Conservation (phyloP, 2,888 invertebrate genomes). For the Orthosia incerta region DNA sequence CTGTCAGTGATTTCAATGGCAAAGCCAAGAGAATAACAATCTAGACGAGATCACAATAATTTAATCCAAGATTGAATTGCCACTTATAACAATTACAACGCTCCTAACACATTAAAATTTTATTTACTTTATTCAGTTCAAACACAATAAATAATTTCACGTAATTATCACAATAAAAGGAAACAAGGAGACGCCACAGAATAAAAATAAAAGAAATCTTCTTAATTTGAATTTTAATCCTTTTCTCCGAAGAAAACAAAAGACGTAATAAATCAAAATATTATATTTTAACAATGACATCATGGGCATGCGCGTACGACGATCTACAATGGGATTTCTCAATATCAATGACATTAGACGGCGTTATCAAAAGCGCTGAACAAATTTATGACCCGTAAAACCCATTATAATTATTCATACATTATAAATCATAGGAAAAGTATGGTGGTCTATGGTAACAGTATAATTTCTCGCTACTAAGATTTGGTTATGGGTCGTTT, state of each 20-base stretch:
- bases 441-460: slow-evolving; percentile 63
- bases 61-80: slow-evolving; percentile 14
- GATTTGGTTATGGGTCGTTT: slow-evolving; percentile 80
- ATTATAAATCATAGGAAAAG: slow-evolving; percentile 66
- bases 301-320: slow-evolving; percentile 75
- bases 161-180: slow-evolving; percentile 59
- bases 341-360: slow-evolving; percentile 75
- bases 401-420: slow-evolving; percentile 80
- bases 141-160: slow-evolving; percentile 51
- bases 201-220: slow-evolving; percentile 35
- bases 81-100: slow-evolving; percentile 38
- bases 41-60: background rate
- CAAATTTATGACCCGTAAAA: slow-evolving; percentile 86
- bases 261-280: slow-evolving; percentile 73
- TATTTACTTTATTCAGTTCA: slow-evolving; percentile 40
- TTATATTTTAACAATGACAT: slow-evolving; percentile 64
- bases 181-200: slow-evolving; percentile 23
- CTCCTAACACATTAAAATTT: slow-evolving; percentile 15
- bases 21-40: background rate
- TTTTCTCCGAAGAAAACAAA: slow-evolving; percentile 68
- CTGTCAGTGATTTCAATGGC: background rate
- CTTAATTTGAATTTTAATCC: slow-evolving; percentile 60
- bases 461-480: slow-evolving; percentile 78
- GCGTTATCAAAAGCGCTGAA: slow-evolving; percentile 77
- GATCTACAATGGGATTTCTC: slow-evolving; percentile 73